A percentile compares a stretch with the other conserved stretches of the same genome.
These are phyloP conservation scores for Pipistrellus pipistrellus DNA, from an alignment of 2,797 vertebrate species.

Conservation along the genomic window DNA sequence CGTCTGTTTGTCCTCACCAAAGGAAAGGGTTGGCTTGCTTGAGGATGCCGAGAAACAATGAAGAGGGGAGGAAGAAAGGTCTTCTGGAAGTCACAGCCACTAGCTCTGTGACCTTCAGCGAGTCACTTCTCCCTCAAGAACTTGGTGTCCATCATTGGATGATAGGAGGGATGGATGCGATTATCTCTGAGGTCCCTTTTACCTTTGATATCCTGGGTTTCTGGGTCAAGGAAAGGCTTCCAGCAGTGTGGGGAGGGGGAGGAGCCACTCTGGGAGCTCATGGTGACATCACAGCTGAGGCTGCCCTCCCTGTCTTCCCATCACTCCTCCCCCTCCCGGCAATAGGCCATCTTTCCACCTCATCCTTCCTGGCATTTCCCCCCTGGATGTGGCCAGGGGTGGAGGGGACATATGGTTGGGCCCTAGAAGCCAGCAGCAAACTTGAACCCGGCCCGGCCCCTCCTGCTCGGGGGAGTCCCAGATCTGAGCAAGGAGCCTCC, in stretches of 20 bases:
- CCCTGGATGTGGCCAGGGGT: background rate
- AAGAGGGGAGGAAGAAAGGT: conserved; percentile 42
- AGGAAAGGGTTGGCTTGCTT: conserved; percentile 58
- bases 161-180: background rate
- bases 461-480: background rate
- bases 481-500: background rate
- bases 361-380: background rate
- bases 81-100: background rate
- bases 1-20: background rate
- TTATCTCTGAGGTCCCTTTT: conserved; percentile 37
- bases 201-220: conserved; percentile 14
- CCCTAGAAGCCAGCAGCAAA: background rate
- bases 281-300: background rate
- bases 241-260: background rate
- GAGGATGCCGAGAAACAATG: conserved; percentile 56
- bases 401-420: background rate
- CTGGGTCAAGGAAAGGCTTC: conserved; percentile 24
- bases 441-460: background rate
- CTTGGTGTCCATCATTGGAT: background rate
- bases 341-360: background rate
- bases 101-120: conserved; percentile 54
- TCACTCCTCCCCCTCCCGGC: background rate
- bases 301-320: background rate
- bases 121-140: background rate
- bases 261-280: background rate